Evolutionary conservation across 2,797 vertebrate genomes (phyloP).

Genomic region (Sebastes oblongus): DNA sequence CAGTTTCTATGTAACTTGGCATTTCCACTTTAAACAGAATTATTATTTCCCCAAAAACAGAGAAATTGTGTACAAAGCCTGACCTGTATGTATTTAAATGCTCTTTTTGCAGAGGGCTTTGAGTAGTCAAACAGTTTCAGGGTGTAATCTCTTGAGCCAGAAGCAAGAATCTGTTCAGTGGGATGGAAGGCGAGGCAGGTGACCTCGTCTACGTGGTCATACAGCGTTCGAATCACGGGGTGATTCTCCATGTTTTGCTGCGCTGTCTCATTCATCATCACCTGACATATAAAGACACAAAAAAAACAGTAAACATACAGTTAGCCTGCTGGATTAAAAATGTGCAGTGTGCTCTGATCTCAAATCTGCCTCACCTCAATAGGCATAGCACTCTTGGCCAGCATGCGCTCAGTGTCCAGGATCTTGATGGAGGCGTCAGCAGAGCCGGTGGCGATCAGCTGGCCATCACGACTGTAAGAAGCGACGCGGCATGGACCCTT

Average conservation of each 20-base stretch:
- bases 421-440: slow-evolving; percentile 99
- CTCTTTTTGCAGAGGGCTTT: slow-evolving; percentile 97
- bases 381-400: slow-evolving; percentile 98
- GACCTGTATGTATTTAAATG: slow-evolving; percentile 98
- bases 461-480: slow-evolving; percentile 95
- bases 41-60: not conserved
- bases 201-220: slow-evolving; percentile 97
- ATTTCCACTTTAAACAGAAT: not conserved
- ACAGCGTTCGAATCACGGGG: slow-evolving; percentile 95
- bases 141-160: slow-evolving; percentile 96
- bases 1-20: not conserved
- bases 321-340: not conserved
- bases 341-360: not conserved
- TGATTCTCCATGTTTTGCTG: slow-evolving; percentile 99
- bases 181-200: slow-evolving; percentile 97
- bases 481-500: slow-evolving; percentile 96
- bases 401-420: slow-evolving; percentile 96
- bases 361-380: slow-evolving; percentile 86
- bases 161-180: slow-evolving; percentile 95
- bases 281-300: slow-evolving; percentile 72
- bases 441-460: slow-evolving; percentile 96
- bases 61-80: slow-evolving; percentile 10
- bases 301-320: not conserved
- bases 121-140: slow-evolving; percentile 99
- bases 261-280: slow-evolving; percentile 99